These are phyloP conservation scores for Gnatocerus cornutus DNA, from an alignment of 2,888 invertebrate genomes.

Conservation along the genomic window DNA sequence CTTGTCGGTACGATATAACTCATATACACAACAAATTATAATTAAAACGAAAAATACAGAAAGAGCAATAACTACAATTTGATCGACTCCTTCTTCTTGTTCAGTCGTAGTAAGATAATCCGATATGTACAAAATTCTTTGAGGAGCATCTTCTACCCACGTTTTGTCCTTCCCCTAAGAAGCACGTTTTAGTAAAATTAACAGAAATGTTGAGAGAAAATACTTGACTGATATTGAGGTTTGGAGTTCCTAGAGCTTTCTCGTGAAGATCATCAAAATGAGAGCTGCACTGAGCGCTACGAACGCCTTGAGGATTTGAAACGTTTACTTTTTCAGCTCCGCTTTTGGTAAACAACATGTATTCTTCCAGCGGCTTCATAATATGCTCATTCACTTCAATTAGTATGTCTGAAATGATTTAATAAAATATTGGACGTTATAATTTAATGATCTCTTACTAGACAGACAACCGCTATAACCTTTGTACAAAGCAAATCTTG, in stretches of 20 bases:
- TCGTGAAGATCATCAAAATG: conserved; percentile 80
- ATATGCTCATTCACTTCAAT: conserved; percentile 88
- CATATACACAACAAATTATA: conserved; percentile 80
- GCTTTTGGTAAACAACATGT: conserved; percentile 91
- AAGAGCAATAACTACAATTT: conserved; percentile 86
- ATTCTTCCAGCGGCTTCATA: conserved; percentile 93
- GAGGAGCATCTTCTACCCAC: conserved; percentile 90
- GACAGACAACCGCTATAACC: conserved; percentile 93
- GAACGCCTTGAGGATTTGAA: conserved; percentile 89
- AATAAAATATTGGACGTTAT: background rate
- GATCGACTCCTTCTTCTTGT: conserved; percentile 84
- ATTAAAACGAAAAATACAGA: conserved; percentile 83
- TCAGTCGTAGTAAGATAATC: conserved; percentile 82
- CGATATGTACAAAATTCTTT: conserved; percentile 83
- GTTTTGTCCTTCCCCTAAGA: conserved; percentile 83
- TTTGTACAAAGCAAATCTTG: conserved; percentile 86
- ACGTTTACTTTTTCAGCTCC: conserved; percentile 89
- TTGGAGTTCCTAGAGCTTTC: conserved; percentile 74
- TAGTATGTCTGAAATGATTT: conserved; percentile 80
- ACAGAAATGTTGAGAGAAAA: conserved; percentile 11
- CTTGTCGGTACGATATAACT: conserved; percentile 84
- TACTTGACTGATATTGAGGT: conserved; percentile 76
- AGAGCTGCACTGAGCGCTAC: conserved; percentile 89
- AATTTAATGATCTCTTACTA: conserved; percentile 75
- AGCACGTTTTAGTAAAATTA: conserved; percentile 41